Evolutionary conservation across 2,113 vertebrate species (phyloP).

Genomic region (Epinephelus moara): DNA sequence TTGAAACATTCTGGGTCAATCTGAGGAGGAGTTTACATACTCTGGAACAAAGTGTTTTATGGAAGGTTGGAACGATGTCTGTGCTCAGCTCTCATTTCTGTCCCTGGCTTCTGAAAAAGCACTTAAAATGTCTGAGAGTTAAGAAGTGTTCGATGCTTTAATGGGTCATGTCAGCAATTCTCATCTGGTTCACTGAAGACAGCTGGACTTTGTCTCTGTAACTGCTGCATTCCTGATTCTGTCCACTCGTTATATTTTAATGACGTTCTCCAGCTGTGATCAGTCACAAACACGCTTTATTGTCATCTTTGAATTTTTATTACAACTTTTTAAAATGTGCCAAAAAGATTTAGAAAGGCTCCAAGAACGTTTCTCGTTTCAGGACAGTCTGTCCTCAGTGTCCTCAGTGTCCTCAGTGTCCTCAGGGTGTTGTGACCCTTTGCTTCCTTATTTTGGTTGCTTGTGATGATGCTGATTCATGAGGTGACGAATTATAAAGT

Average conservation of each 20-base stretch:
- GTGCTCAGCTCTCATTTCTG: not conserved
- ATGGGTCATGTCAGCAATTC: not conserved
- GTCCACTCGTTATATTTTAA: not conserved
- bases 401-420: not conserved
- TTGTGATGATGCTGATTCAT: not conserved
- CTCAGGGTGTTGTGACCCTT: not conserved
- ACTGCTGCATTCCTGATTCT: not conserved
- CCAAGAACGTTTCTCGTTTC: not conserved
- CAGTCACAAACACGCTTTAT: not conserved
- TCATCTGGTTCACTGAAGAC: not conserved
- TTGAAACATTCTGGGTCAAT: not conserved
- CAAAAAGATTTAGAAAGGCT: not conserved
- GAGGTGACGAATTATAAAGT: not conserved
- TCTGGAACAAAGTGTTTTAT: not conserved
- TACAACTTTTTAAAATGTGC: not conserved
- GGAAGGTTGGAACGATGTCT: not conserved
- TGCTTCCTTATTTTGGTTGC: not conserved
- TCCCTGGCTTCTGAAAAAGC: not conserved
- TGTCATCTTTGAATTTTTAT: constrained; percentile 7
- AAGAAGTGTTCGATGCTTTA: not conserved
- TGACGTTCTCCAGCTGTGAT: not conserved
- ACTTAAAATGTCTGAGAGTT: not conserved
- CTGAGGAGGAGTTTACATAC: not conserved
- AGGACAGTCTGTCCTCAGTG: not conserved
- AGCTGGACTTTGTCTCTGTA: constrained; percentile 19